These are phyloP conservation scores for Mustelus asterias DNA, from an alignment of 2,113 vertebrate species.

Conservation along the genomic window DNA sequence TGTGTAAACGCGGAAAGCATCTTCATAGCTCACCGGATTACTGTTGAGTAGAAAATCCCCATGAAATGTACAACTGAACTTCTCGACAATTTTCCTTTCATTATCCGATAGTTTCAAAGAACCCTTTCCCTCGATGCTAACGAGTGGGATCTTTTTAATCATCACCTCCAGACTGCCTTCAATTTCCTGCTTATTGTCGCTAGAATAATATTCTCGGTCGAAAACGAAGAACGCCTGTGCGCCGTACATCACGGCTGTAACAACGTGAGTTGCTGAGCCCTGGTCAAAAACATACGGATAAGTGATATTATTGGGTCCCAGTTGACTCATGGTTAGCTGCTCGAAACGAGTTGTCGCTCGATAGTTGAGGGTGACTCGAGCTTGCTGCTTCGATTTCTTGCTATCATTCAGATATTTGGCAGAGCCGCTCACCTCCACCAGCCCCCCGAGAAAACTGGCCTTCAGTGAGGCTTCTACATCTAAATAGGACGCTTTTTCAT, in stretches of 20 bases:
- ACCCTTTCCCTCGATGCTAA: background rate
- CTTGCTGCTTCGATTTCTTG: constrained; percentile 44
- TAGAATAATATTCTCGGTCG: constrained; percentile 29
- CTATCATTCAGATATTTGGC: constrained; percentile 44
- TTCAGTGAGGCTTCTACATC: constrained; percentile 42
- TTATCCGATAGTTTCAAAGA: background rate
- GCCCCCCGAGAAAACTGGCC: constrained; percentile 43
- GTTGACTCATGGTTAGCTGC: constrained; percentile 45
- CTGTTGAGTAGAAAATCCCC: constrained; percentile 29
- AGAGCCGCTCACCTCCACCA: constrained; percentile 43
- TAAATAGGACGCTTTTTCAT: background rate
- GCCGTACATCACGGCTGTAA: constrained; percentile 41
- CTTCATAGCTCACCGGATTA: background rate
- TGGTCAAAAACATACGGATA: background rate
- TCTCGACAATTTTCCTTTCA: background rate
- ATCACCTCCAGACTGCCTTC: background rate
- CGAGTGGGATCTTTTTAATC: background rate
- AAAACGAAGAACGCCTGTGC: constrained; percentile 46
- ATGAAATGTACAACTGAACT: constrained; percentile 8
- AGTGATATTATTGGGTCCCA: constrained; percentile 41
- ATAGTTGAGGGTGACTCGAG: constrained; percentile 45
- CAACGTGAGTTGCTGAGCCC: constrained; percentile 38
- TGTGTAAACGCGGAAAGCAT: constrained; percentile 20
- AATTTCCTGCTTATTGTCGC: background rate
- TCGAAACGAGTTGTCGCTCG: constrained; percentile 36